Percentiles rank a stretch among this genome's conserved stretches.
phyloP scores from a whole-genome alignment of 2,888 invertebrate species.

The Tipula vernalis region DNA sequence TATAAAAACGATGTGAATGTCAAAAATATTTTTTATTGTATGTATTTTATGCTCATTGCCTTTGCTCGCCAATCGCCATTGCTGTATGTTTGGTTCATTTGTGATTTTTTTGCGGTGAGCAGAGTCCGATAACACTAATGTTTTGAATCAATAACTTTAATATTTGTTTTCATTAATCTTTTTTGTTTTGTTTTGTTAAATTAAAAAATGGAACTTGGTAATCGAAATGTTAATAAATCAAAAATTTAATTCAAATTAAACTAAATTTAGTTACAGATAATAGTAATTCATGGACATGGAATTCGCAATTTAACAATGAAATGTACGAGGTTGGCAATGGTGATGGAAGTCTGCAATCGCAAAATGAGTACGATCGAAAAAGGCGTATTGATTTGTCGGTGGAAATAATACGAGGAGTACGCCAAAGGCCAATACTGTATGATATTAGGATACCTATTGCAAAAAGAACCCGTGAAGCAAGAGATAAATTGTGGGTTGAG shows the following conservation, averaged over 20 bases:
- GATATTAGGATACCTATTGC: background rate
- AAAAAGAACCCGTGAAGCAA: background rate
- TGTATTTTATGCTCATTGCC: constrained; percentile 4
- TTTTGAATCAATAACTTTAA: background rate
- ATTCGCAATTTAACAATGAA: background rate
- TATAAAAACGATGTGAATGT: background rate
- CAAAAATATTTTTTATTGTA: background rate
- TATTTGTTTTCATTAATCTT: background rate
- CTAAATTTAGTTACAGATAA: background rate
- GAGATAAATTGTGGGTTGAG: background rate
- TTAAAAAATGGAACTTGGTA: background rate
- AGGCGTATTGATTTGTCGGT: constrained; percentile 1
- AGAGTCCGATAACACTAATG: background rate
- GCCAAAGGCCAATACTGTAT: background rate
- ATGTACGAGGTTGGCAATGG: background rate
- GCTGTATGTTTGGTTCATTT: background rate
- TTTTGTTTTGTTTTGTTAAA: background rate
- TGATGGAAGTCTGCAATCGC: background rate
- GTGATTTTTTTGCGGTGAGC: background rate
- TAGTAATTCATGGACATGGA: background rate
- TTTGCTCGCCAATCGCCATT: background rate
- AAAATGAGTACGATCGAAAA: background rate
- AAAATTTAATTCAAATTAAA: background rate
- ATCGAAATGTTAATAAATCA: background rate
- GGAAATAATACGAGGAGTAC: background rate